Evolutionary conservation across 2,113 vertebrate species (phyloP).

Genomic region (Urocynchramus pylzowi): DNA sequence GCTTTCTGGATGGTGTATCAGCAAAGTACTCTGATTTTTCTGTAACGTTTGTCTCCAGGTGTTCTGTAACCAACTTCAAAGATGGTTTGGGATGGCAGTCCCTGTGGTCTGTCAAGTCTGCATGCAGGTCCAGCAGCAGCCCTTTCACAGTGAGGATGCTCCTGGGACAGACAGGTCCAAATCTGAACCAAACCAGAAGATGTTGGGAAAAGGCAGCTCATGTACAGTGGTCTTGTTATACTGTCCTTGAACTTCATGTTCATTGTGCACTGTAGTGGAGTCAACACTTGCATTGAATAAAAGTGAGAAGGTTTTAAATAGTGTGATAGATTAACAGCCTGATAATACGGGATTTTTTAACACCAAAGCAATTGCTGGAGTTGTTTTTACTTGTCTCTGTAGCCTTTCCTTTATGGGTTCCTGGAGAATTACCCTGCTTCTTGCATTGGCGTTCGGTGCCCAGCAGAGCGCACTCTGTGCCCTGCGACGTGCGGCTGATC

Average conservation of each 20-base stretch:
- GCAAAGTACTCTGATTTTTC: not conserved
- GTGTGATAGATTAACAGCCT: not conserved
- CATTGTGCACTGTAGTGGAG: not conserved
- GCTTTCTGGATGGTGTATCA: not conserved
- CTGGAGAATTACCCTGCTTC: not conserved
- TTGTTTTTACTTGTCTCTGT: not conserved
- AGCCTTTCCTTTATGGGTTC: not conserved
- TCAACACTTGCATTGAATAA: not conserved
- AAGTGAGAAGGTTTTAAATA: not conserved
- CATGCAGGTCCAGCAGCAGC: not conserved
- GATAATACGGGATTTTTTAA: not conserved
- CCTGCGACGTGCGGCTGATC: not conserved
- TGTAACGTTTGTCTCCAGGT: not conserved
- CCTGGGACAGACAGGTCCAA: not conserved
- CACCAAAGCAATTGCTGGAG: not conserved
- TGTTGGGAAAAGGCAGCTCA: not conserved
- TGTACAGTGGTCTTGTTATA: not conserved
- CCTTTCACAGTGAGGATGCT: not conserved
- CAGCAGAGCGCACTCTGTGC: constrained; percentile 26
- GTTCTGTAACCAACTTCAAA: not conserved
- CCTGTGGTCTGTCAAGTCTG: not conserved
- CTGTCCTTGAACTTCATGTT: not conserved
- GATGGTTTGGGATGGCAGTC: not conserved
- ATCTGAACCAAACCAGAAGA: not conserved
- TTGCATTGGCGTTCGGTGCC: not conserved